Base-by-base conservation (phyloP, 2,113 vertebrate genomes). In the Eptesicus fuscus region DNA sequence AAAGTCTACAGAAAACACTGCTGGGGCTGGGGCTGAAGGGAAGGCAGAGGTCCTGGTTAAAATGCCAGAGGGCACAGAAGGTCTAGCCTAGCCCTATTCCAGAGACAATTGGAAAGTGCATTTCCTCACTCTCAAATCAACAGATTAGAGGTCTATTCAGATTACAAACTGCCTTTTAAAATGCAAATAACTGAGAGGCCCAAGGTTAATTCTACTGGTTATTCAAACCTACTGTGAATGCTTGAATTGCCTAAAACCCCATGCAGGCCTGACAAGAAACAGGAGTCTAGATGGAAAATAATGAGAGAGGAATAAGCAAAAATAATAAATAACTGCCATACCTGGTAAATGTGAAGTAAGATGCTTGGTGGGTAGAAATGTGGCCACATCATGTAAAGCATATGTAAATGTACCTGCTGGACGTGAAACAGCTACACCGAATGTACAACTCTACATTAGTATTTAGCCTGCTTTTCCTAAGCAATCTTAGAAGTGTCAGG, bases 121-220 rank as follows among this genome's bases (percentile, higher is more conserved):
- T 94, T 87, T 93, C 7, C 51, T 89, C 13, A 47, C 47, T 79
- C 51, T 92, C 35, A 49, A 77, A 61, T 93, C 87, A 93, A 86
- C 90, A 80, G 80, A 76, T 56, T 70, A 89, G 30, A 73, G 32
- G 5, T 32, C 13, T 56, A 59, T 49, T 94, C 61, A 59, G 51
- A 49, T 78, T 63, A 9, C 67, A 92, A 93, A 14, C 35, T 6
- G 76, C 28, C 77, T 92, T 90, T 90, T 83, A 90, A 96, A 92
- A 92, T 67, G 56, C 59, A 90, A 94, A 90, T 84, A 90, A 44
- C 25, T 53, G 28, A 73, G 25, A 93, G 49, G 23, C 35, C 32
- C 59, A 73, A 73, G 53, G 67, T 93, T 94, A 80, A 90, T 88
- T 87, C 47, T 77, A 18, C 23, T 84, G 83, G 82, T 44, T 86